Conservation (phyloP, 2,888 invertebrate species). For the Morpho helenor region DNA sequence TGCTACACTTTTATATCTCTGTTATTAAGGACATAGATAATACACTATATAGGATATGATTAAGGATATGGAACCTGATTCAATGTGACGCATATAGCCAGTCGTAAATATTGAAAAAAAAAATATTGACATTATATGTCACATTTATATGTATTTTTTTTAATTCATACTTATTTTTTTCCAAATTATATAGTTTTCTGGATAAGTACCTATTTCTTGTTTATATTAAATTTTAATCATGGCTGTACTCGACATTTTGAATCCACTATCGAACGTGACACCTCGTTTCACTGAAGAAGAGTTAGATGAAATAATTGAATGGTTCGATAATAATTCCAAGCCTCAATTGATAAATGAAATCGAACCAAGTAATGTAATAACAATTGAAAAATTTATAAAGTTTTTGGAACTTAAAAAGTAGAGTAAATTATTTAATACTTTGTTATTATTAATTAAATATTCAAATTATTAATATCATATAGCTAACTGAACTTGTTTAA, state of each 20-base stretch:
- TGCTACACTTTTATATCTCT: no score
- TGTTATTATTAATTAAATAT: neutral
- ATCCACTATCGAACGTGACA: slow-evolving; percentile 45
- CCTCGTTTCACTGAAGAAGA: slow-evolving; percentile 55
- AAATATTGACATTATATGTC: no score
- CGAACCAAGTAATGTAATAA: slow-evolving; percentile 49
- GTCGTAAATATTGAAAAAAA: no score
- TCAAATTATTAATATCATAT: neutral
- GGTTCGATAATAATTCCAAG: slow-evolving; percentile 54
- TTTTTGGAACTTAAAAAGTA: slow-evolving; percentile 63
- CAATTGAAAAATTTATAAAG: slow-evolving; percentile 48
- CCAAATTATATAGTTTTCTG: no score
- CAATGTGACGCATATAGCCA: no score
- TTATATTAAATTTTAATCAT: slow-evolving; percentile 26
- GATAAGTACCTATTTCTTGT: no score
- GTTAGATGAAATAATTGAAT: slow-evolving; percentile 44
- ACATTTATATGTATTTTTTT: no score
- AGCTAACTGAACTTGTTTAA: no score
- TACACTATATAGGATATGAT: no score
- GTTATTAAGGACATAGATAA: no score
- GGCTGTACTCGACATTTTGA: slow-evolving; percentile 46
- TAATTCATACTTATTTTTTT: no score
- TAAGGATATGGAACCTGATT: no score
- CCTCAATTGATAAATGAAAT: slow-evolving; percentile 45
- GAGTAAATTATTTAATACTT: slow-evolving; percentile 22